These are phyloP conservation scores for Melieria crassipennis DNA, from an alignment of 2,888 invertebrate species.

Conservation along the genomic window DNA sequence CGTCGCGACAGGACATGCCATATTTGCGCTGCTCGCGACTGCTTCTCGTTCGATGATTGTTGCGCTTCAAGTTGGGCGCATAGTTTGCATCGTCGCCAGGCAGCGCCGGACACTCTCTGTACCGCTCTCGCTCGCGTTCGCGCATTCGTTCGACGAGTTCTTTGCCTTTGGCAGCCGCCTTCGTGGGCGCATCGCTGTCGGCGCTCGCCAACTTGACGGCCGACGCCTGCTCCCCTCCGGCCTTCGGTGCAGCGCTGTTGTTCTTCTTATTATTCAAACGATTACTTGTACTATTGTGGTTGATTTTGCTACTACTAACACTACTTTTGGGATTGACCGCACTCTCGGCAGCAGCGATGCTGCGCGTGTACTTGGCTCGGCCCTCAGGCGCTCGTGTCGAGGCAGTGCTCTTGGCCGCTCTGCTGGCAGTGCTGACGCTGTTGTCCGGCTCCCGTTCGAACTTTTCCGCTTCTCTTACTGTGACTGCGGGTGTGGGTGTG, in stretches of 20 bases:
- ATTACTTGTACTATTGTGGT: constrained; percentile 30
- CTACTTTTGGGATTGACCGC: constrained; percentile 18
- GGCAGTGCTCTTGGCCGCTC: neutral
- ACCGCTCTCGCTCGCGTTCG: neutral
- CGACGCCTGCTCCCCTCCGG: neutral
- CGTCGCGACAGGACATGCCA: constrained; percentile 11
- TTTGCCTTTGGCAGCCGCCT: too few relatives aligned
- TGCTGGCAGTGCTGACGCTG: constrained; percentile 10
- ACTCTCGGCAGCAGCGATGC: constrained; percentile 7
- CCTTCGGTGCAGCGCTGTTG: neutral
- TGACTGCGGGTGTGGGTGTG: too few relatives aligned
- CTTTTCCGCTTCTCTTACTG: neutral
- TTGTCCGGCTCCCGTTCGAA: neutral
- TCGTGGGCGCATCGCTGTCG: constrained; percentile 4
- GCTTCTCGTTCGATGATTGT: constrained; percentile 32
- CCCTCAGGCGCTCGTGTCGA: constrained; percentile 8
- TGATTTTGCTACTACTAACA: constrained; percentile 28
- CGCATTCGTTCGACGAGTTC: too few relatives aligned
- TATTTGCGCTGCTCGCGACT: constrained; percentile 17
- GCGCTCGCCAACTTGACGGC: neutral
- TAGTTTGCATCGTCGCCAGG: constrained; percentile 7
- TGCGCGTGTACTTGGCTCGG: constrained; percentile 26
- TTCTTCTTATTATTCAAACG: constrained; percentile 26
- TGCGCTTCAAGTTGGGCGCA: constrained; percentile 16
- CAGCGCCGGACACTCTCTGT: neutral